Evolutionary conservation across 2,888 invertebrate genomes (phyloP).

Genomic region (Melanostoma scalare): DNA sequence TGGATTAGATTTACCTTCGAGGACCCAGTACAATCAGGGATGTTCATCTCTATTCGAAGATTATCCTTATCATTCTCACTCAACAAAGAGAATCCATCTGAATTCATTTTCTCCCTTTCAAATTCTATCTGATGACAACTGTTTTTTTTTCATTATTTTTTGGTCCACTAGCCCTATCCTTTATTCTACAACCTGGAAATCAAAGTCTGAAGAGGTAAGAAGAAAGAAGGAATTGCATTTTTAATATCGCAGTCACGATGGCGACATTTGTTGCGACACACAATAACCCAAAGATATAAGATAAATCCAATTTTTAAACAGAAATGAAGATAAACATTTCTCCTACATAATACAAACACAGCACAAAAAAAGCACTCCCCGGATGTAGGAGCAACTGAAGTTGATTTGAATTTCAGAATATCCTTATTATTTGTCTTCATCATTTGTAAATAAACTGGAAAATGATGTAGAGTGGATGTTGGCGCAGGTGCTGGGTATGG

Average conservation of each 20-base stretch:
- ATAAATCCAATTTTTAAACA: background rate
- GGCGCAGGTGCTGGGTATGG: background rate
- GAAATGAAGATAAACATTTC: background rate
- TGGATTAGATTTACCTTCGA: no score
- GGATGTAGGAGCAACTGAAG: constrained; percentile 45
- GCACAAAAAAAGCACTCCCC: background rate
- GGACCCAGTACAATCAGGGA: constrained; percentile 13
- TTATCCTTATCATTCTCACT: constrained; percentile 5
- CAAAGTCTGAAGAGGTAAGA: background rate
- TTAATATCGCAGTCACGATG: constrained; percentile 50
- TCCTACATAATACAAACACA: background rate
- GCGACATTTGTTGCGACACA: constrained; percentile 41
- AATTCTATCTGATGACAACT: background rate
- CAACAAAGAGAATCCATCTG: background rate
- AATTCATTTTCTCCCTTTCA: background rate
- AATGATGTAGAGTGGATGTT: constrained; percentile 39
- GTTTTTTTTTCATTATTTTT: background rate
- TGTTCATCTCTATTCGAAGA: constrained; percentile 2
- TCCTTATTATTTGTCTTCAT: constrained; percentile 62
- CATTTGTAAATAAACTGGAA: constrained; percentile 53
- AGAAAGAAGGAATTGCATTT: constrained; percentile 21
- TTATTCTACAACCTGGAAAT: constrained; percentile 3
- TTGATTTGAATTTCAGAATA: constrained; percentile 64
- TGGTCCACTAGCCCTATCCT: background rate
- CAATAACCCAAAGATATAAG: constrained; percentile 3